Conservation (phyloP, 2,888 invertebrate species). For the Cerastis rubricosa region DNA sequence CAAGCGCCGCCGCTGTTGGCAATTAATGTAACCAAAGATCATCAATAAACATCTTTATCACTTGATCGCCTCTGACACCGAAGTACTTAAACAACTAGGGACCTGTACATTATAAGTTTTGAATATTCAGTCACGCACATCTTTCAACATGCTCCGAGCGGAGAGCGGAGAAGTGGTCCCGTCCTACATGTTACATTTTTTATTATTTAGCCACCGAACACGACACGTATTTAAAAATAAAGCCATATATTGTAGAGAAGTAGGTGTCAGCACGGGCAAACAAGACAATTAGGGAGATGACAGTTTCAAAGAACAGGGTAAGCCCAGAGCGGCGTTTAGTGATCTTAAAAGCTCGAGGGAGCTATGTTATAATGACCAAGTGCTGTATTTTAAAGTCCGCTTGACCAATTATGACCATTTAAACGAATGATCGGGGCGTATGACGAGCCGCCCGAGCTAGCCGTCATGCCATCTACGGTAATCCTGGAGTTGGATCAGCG, state of each 20-base stretch:
- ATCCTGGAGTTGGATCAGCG: conserved; percentile 84
- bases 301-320: conserved; percentile 55
- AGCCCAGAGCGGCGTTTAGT: conserved; percentile 58
- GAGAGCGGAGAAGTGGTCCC: conserved; percentile 59
- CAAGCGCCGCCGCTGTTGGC: conserved; percentile 88
- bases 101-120: conserved; percentile 82
- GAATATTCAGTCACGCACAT: conserved; percentile 87
- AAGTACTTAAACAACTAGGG: conserved; percentile 84
- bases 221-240: conserved; percentile 67
- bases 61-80: conserved; percentile 87
- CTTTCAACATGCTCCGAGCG: conserved; percentile 77
- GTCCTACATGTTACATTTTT: conserved; percentile 66
- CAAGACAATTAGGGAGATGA: conserved; percentile 63
- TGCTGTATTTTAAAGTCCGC: conserved; percentile 80
- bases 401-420: conserved; percentile 88
- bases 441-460: conserved; percentile 79
- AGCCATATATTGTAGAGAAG: conserved; percentile 65
- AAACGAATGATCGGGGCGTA: conserved; percentile 83
- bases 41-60: conserved; percentile 90
- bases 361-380: conserved; percentile 82
- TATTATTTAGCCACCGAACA: conserved; percentile 73
- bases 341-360: conserved; percentile 68
- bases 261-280: conserved; percentile 64
- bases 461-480: conserved; percentile 86
- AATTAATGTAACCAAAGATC: conserved; percentile 89